Base-by-base conservation (phyloP, 2,888 invertebrate species). In the Tubiluchus corallicola region DNA sequence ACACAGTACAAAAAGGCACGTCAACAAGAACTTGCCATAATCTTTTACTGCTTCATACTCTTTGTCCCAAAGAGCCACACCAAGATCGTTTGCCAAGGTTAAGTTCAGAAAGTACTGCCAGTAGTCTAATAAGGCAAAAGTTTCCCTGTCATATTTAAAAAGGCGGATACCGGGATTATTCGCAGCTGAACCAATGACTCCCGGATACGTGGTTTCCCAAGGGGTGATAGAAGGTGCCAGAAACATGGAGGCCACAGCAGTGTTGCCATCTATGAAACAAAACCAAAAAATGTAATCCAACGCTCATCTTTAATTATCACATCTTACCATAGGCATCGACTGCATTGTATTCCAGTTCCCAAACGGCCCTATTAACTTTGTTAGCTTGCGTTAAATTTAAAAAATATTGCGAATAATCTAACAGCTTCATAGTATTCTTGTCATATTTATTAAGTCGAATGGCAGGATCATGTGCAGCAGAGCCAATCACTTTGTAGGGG, bases 201-300 rank as follows among this genome's bases (percentile, higher is more conserved):
- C 61, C 2, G 58, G 52, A 20, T 66, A 53, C 15, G 58, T 53
- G 45, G 78, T 77, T 51, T 79, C 76, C 64, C 79, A 76, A 0
- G 92, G 90, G 46, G 84, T 83, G 51, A 92, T 77, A 38, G 88
- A 80, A 17, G 90, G 90, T 20, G 87, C 79, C 58, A 88, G 70
- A 68, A 88, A 76, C 54, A 70, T 57, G 77, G 85, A 82, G 3
- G 83, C 83, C 40, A 84, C 76, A 17, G 88, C 82, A 50, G 73
- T 73, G n/a, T n/a, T n/a, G n/a, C n/a, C n/a, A n/a, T n/a, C n/a
- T n/a, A n/a, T n/a, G n/a, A n/a, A n/a, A n/a, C n/a, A n/a, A n/a
- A n/a, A n/a, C n/a, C n/a, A n/a, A n/a, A n/a, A n/a, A n/a, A n/a
- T n/a, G n/a, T n/a, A n/a, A n/a, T n/a, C n/a, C n/a, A n/a, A n/a